Percentiles rank a stretch among this genome's conserved stretches.
Evolutionary conservation across 2,888 invertebrate species (phyloP).

Genomic region (Ptilodon capucinus): DNA sequence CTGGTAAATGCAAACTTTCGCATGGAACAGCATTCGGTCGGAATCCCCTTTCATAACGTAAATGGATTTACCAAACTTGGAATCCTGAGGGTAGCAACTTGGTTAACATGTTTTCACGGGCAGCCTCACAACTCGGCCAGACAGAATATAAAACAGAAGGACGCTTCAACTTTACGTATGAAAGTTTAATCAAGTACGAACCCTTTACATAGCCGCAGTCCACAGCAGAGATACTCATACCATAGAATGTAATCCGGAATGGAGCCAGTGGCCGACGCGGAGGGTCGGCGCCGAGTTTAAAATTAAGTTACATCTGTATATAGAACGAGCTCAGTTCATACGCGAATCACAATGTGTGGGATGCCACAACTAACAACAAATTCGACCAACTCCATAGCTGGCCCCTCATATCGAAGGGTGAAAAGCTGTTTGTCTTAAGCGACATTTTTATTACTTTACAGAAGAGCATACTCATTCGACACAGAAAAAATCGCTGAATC

Average conservation of each 20-base stretch:
- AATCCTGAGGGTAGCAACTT: background rate
- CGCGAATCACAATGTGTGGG: constrained; percentile 15
- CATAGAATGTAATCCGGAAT: constrained; percentile 6
- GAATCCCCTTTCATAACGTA: background rate
- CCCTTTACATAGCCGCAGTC: background rate
- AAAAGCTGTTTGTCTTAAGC: no score
- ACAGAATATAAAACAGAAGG: constrained; percentile 2
- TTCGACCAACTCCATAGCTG: constrained; percentile 5
- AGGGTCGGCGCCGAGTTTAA: constrained; percentile 15
- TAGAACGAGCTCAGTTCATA: constrained; percentile 9
- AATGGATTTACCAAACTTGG: constrained; percentile 4
- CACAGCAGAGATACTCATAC: background rate
- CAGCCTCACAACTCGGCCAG: background rate
- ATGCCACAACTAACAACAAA: constrained; percentile 7
- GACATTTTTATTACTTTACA: no score
- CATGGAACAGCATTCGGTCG: background rate
- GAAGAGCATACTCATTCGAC: no score
- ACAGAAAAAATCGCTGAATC: no score
- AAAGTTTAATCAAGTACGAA: constrained; percentile 6
- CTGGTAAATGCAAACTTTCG: background rate
- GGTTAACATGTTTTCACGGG: background rate
- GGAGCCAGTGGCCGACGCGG: constrained; percentile 1
- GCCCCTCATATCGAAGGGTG: constrained; percentile 9
- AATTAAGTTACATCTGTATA: constrained; percentile 20
- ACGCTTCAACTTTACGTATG: constrained; percentile 1